phyloP scores from a whole-genome alignment of 2,888 invertebrate genomes.

The Drosophila seclusa region DNA sequence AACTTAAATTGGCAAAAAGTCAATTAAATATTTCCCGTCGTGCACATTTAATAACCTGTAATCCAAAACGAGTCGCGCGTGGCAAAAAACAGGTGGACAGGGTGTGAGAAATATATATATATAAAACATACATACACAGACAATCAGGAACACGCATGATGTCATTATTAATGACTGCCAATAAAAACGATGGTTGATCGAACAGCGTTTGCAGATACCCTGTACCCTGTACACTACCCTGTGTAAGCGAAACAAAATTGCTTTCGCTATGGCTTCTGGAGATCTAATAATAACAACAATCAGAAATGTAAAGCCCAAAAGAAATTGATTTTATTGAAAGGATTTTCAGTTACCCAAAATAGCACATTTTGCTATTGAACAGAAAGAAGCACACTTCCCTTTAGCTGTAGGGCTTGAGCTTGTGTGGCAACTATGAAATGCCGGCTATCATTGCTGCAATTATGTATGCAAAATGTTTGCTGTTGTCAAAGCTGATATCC shows the following conservation, averaged over 20 bases:
- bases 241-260: neutral
- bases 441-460: constrained; percentile 1
- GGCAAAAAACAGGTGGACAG: constrained; percentile 1
- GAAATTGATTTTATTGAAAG: neutral
- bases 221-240: neutral
- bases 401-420: neutral
- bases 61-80: constrained; percentile 44
- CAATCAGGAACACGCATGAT: constrained; percentile 22
- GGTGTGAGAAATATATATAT: neutral
- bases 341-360: neutral
- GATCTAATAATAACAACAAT: neutral
- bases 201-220: constrained; percentile 37
- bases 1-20: constrained; percentile 66
- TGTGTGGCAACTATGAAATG: constrained; percentile 10
- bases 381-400: neutral
- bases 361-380: neutral
- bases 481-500: constrained; percentile 11
- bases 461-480: constrained; percentile 5
- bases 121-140: constrained; percentile 2
- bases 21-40: constrained; percentile 57
- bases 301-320: neutral
- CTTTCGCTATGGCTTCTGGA: neutral
- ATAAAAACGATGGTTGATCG: constrained; percentile 23
- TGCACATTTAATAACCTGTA: constrained; percentile 72
- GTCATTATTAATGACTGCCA: constrained; percentile 49